Base-by-base conservation (phyloP, 2,888 invertebrate species). In the Pachycephus smyrnensis region DNA sequence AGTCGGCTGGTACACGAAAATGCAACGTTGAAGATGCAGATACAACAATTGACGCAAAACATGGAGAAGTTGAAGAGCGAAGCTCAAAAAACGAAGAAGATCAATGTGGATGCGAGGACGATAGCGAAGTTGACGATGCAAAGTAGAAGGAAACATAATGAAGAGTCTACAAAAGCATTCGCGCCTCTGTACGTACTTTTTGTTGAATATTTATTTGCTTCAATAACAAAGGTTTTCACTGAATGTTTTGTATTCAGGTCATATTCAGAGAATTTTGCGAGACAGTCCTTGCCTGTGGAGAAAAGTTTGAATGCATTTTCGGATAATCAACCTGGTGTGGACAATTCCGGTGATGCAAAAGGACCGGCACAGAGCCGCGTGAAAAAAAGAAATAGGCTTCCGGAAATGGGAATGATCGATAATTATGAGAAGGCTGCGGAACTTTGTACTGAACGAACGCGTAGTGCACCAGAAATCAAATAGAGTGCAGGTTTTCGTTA, bases 1-100 rank as follows among this genome's bases (percentile, higher is more conserved):
- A 85, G 87, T 68, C 84, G 85, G 76, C 79, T 88, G 78, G 86
- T 87, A 32, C 84, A 88, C 73, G 88, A 88, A 78, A 88, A 88
- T 30, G 86, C 88, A 37, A 81, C 80, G 11, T 77, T 87, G 12
- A 88, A 85, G 68, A 77, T 87, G 55, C 88, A 87, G 73, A 75
- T 86, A 69, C 86, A 88, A 73, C 87, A 86, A 68, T 79, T 88
- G 1, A 85, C 79, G 6, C 82, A 84, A 71, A 87, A 85, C 9
- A 80, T 88, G 15, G 87, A 88, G n/a, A 86, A 84, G 77, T 74
- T 88, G 37, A 88, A 84, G 73, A 80, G 77, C 31, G 81, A 78
- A 12, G 75, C 81, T 6, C 84, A 86, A 68, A 87, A 83, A 32
- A 77, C 84, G 1, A 87, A 86, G 73, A 81, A 81, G n/a, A 85